Evolutionary conservation across 2,113 vertebrate species (phyloP), one percentile per base, ranked within the genome.

Genomic region (Pelobates fuscus): DNA sequence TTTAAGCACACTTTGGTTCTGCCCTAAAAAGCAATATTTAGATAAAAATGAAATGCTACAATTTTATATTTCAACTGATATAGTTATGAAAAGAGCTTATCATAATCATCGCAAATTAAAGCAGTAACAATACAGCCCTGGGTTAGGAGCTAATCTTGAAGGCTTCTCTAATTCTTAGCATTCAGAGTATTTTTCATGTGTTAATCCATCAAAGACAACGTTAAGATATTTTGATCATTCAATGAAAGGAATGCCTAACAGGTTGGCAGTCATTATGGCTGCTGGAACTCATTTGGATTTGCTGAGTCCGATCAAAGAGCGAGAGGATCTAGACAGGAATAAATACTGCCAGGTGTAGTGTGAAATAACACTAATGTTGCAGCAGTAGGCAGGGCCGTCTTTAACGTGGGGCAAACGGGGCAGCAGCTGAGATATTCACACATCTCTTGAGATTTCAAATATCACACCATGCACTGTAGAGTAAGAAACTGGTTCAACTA

Each of bases 341-440:
- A 61, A 71, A 71, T 27, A 46, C 25, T 30, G n/a, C 11, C 69
- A 62, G 58, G 68, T 70, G n/a, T 59, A 59, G 68, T 59, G 32
- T 70, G 30, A 41, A 41, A 8, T 7, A 41, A 41, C n/a, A n/a
- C n/a, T n/a, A n/a, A n/a, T n/a, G n/a, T n/a, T n/a, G n/a, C n/a
- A n/a, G n/a, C n/a, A n/a, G n/a, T n/a, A n/a, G n/a, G n/a, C n/a
- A n/a, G n/a, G n/a, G n/a, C n/a, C n/a, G n/a, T n/a, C n/a, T n/a
- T n/a, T n/a, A n/a, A n/a, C n/a, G n/a, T n/a, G n/a, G n/a, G n/a
- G n/a, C n/a, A n/a, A n/a, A n/a, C n/a, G n/a, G n/a, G n/a, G n/a
- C n/a, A n/a, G n/a, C n/a, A n/a, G n/a, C n/a, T n/a, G n/a, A n/a
- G n/a, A n/a, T n/a, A n/a, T n/a, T n/a, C n/a, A n/a, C n/a, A n/a